These are phyloP conservation scores for Chiridota heheva DNA, from an alignment of 35 echinoderm and acorn worm species.

Conservation along the genomic window DNA sequence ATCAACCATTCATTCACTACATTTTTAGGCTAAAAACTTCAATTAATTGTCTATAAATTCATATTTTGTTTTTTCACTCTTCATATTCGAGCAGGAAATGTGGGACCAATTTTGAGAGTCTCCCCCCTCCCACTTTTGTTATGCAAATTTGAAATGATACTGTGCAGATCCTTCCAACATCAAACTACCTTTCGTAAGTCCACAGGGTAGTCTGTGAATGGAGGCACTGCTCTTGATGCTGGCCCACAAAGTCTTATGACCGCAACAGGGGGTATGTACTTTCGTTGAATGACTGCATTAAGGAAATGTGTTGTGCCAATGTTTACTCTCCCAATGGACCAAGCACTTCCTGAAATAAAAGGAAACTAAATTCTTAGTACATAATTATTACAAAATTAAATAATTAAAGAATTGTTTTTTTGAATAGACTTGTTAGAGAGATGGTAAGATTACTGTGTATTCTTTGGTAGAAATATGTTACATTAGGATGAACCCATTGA, in stretches of 20 bases:
- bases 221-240: slow-evolving; percentile 58
- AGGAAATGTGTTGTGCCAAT: slow-evolving; percentile 98
- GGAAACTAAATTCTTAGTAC: neutral
- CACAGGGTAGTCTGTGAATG: slow-evolving; percentile 76
- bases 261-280: slow-evolving; percentile 65
- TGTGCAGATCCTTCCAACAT: neutral
- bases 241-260: slow-evolving; percentile 85
- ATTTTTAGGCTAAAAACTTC: no score
- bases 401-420: neutral
- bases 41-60: no score
- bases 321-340: slow-evolving; percentile 60
- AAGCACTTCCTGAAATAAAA: slow-evolving; percentile 29
- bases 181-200: slow-evolving; percentile 30
- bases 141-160: neutral
- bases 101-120: no score
- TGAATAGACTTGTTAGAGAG: neutral
- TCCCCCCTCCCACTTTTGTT: no score
- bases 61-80: no score
- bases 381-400: neutral
- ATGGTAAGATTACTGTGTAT: neutral
- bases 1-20: no score
- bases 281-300: slow-evolving; percentile 81
- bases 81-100: no score
- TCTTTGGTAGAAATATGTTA: neutral
- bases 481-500: neutral